A percentile compares a stretch with the other conserved stretches of the same genome.
phyloP scores from a whole-genome alignment of 35 echinoderm and acorn worm species.

The Lytechinus variegatus region DNA sequence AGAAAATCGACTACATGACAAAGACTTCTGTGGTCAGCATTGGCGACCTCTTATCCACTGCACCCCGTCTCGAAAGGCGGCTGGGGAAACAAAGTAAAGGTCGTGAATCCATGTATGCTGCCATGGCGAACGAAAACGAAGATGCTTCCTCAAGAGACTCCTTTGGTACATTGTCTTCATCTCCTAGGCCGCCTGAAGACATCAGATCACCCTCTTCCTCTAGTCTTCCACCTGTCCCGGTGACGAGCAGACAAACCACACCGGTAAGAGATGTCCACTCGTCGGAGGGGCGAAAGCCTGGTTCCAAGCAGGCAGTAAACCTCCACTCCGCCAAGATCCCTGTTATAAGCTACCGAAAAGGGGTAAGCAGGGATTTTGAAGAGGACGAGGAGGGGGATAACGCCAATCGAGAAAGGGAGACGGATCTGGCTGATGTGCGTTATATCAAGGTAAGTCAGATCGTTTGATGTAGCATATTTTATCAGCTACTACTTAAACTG shows the following conservation, averaged over 20 bases:
- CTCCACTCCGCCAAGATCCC: slow-evolving; percentile 41
- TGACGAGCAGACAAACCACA: background rate
- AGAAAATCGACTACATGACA: slow-evolving; percentile 43
- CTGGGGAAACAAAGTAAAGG: background rate
- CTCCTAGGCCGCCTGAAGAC: background rate
- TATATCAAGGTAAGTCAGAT: background rate
- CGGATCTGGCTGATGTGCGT: background rate
- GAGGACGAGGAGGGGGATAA: background rate
- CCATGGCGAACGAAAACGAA: background rate
- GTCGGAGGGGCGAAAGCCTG: background rate
- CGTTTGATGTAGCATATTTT: no score
- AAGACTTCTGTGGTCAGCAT: slow-evolving; percentile 53
- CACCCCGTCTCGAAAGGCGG: slow-evolving; percentile 49
- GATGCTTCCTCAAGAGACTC: background rate
- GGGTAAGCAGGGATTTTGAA: background rate
- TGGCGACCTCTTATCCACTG: slow-evolving; percentile 61
- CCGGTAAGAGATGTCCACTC: slow-evolving; percentile 21
- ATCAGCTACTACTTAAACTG: no score
- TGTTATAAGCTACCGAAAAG: slow-evolving; percentile 6
- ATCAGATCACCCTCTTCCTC: background rate
- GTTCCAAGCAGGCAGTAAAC: background rate
- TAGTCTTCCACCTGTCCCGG: slow-evolving; percentile 43
- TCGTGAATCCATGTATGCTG: slow-evolving; percentile 25
- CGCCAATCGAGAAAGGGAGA: background rate
- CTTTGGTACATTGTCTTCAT: slow-evolving; percentile 19